phyloP scores from a whole-genome alignment of 2,888 invertebrate genomes.

The Campoletis raptor region DNA sequence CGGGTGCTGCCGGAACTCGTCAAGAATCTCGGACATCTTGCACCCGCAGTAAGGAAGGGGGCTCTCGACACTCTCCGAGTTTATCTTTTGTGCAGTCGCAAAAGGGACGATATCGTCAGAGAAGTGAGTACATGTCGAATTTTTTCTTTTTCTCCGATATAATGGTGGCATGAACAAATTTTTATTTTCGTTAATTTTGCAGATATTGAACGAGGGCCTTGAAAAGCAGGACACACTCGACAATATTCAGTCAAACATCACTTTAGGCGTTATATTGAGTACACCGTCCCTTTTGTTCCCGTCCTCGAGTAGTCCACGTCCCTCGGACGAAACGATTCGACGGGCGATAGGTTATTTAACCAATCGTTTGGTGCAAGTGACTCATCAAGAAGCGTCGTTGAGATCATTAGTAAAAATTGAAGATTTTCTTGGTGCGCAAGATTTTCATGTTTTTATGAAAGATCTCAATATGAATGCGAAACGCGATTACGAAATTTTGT shows the following conservation, averaged over 20 bases:
- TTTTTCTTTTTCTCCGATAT: neutral
- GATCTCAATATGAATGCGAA: conserved; percentile 85
- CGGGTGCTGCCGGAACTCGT: conserved; percentile 89
- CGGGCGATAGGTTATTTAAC: conserved; percentile 83
- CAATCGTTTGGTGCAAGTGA: conserved; percentile 85
- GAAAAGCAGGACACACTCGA: conserved; percentile 75
- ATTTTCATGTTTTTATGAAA: conserved; percentile 87
- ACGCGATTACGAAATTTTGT: conserved; percentile 87
- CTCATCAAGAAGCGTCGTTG: conserved; percentile 88
- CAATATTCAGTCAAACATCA: conserved; percentile 83
- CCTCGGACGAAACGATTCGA: conserved; percentile 76
- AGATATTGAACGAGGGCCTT: conserved; percentile 70
- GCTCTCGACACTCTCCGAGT: conserved; percentile 91
- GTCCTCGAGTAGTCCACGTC: conserved; percentile 76
- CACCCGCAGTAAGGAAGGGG: conserved; percentile 93
- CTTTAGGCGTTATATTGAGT: conserved; percentile 83
- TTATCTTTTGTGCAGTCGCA: conserved; percentile 89
- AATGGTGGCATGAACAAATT: neutral
- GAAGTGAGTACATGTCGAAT: neutral
- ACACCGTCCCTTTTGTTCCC: conserved; percentile 83
- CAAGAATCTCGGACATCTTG: conserved; percentile 92
- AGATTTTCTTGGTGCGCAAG: conserved; percentile 88
- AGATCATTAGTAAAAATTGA: conserved; percentile 90
- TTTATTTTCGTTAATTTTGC: conserved; percentile 21
- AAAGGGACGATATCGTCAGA: conserved; percentile 89